phyloP scores from a whole-genome alignment of 2,888 invertebrate species.

The Lordiphosa andalusiaca region DNA sequence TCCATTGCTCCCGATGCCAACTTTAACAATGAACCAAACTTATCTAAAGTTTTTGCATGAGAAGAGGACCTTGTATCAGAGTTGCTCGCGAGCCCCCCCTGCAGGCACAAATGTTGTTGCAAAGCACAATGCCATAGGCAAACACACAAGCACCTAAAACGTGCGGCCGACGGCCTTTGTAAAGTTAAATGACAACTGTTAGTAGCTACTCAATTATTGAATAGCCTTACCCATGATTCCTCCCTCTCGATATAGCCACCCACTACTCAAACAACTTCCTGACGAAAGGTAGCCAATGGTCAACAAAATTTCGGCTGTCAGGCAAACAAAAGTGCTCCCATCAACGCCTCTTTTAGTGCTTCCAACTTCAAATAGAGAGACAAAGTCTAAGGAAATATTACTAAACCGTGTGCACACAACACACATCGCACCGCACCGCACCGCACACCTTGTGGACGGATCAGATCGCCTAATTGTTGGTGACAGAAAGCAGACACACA shows the following conservation, averaged over 20 bases:
- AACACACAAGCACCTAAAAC: no score
- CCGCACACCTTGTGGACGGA: conserved; percentile 46
- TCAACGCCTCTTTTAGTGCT: conserved; percentile 34
- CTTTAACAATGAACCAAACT: no score
- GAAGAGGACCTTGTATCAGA: no score
- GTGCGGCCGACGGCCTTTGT: no score
- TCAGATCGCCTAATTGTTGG: conserved; percentile 65
- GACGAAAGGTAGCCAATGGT: conserved; percentile 29
- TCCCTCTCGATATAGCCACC: background rate
- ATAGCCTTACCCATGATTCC: conserved; percentile 5
- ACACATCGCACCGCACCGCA: background rate
- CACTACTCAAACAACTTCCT: conserved; percentile 25
- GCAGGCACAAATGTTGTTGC: no score
- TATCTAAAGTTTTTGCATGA: no score
- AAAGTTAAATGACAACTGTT: conserved; percentile 18
- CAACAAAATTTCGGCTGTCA: conserved; percentile 8
- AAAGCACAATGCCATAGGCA: no score
- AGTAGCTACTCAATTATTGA: conserved; percentile 12
- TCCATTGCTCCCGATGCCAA: no score
- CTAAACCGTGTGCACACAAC: conserved; percentile 16
- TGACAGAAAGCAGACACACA: conserved; percentile 62
- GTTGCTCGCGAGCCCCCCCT: no score
- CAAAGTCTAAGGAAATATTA: conserved; percentile 33
- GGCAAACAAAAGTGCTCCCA: conserved; percentile 30
- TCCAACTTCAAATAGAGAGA: no score